Conservation (phyloP, 2,888 invertebrate genomes). For the Rhimphoctona megacephalus region DNA sequence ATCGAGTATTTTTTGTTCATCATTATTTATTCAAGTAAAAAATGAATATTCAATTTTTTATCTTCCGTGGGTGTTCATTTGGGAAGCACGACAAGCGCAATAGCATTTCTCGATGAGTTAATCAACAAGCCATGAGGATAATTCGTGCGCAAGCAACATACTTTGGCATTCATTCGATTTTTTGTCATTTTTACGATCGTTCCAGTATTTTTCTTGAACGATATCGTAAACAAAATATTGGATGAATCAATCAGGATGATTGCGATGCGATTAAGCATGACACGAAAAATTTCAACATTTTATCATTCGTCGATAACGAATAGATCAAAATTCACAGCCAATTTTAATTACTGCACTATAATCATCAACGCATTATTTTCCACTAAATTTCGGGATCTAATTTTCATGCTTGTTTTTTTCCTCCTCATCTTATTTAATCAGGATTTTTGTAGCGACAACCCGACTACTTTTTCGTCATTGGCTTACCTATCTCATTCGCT, state of each 20-base stretch:
- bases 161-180: conserved; percentile 25
- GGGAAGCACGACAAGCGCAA: neutral
- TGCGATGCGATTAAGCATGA: neutral
- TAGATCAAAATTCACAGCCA: conserved; percentile 44
- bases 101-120: neutral
- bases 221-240: neutral
- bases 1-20: neutral
- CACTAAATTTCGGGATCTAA: conserved; percentile 44
- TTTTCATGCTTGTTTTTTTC: conserved; percentile 55
- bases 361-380: conserved; percentile 27
- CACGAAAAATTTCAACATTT: neutral
- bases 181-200: conserved; percentile 15
- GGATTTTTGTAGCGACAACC: conserved; percentile 55
- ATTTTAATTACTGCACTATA: conserved; percentile 14
- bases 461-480: conserved; percentile 62
- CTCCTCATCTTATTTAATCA: conserved; percentile 16
- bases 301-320: neutral
- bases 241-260: neutral
- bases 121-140: conserved; percentile 34
- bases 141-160: conserved; percentile 63
- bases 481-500: conserved; percentile 89
- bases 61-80: neutral
- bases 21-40: neutral
- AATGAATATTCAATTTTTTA: neutral
- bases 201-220: neutral